Evolutionary conservation across 1,140 invertebrate genomes (phyloP).

Genomic region (Brachionus angularis): DNA sequence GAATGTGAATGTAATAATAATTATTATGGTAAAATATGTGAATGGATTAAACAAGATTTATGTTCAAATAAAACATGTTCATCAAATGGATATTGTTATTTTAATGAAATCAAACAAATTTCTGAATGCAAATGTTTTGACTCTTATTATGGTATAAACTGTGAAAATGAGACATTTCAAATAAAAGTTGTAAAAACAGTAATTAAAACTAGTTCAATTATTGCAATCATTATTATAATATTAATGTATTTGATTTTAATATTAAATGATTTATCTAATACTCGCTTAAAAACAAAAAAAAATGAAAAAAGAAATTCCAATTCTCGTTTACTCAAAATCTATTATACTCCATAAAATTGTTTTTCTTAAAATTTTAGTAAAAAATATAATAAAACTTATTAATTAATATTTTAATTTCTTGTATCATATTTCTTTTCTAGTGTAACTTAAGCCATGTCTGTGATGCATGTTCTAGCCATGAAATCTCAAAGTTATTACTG

Average conservation of each 20-base stretch:
- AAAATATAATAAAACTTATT: too few relatives aligned
- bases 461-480: too few relatives aligned
- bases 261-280: neutral
- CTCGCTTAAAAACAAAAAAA: neutral
- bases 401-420: too few relatives aligned
- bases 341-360: too few relatives aligned
- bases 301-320: too few relatives aligned
- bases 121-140: slow-evolving; percentile 15
- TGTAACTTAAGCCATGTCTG: too few relatives aligned
- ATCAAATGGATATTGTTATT: neutral
- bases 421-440: too few relatives aligned
- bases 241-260: neutral
- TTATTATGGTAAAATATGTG: slow-evolving; percentile 3
- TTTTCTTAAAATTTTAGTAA: too few relatives aligned
- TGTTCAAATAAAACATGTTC: slow-evolving; percentile 4
- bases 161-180: slow-evolving; percentile 18
- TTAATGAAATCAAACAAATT: neutral
- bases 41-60: neutral
- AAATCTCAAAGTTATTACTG: too few relatives aligned
- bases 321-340: too few relatives aligned
- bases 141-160: neutral
- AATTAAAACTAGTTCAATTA: neutral
- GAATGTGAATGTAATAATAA: slow-evolving; percentile 4
- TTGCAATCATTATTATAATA: slow-evolving; percentile 5
- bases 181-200: neutral